These are phyloP conservation scores for Astyanax mexicanus DNA, from an alignment of 2,797 vertebrate genomes.

Conservation along the genomic window DNA sequence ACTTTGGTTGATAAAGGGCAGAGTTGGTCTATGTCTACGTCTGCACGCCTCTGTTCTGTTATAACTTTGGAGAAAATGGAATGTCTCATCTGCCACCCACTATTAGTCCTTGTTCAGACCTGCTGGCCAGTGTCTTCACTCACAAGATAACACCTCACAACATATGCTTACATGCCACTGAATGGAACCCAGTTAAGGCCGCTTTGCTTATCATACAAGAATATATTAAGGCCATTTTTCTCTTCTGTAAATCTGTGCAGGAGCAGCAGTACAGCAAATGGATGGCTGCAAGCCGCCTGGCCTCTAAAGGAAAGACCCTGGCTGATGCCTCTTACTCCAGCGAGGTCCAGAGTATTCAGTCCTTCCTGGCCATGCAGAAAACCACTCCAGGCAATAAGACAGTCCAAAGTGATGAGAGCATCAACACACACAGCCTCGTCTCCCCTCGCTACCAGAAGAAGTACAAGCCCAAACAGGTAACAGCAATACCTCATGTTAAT, in stretches of 20 bases:
- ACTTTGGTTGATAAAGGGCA: too few species aligned
- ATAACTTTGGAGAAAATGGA: too few species aligned
- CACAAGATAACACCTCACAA: too few species aligned
- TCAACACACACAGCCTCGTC: conserved; percentile 79
- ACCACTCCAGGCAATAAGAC: conserved; percentile 61
- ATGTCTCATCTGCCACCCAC: too few species aligned
- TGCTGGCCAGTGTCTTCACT: too few species aligned
- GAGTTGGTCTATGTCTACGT: too few species aligned
- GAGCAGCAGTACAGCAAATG: conserved; percentile 82
- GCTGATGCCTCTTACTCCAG: conserved; percentile 76
- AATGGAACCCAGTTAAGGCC: too few species aligned
- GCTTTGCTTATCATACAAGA: neutral
- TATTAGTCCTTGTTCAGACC: too few species aligned
- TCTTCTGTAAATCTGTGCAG: conserved; percentile 58
- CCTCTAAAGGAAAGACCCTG: conserved; percentile 81
- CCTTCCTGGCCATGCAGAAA: conserved; percentile 80
- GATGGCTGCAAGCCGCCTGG: conserved; percentile 82
- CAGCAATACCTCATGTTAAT: neutral
- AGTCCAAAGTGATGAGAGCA: conserved; percentile 62
- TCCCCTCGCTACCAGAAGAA: conserved; percentile 82
- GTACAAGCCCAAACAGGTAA: conserved; percentile 83
- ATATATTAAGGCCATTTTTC: neutral
- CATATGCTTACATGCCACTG: too few species aligned
- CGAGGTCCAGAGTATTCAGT: conserved; percentile 80
- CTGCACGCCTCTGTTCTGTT: too few species aligned